Conservation (phyloP, 2,113 vertebrate genomes). For the Seriola rivoliana region DNA sequence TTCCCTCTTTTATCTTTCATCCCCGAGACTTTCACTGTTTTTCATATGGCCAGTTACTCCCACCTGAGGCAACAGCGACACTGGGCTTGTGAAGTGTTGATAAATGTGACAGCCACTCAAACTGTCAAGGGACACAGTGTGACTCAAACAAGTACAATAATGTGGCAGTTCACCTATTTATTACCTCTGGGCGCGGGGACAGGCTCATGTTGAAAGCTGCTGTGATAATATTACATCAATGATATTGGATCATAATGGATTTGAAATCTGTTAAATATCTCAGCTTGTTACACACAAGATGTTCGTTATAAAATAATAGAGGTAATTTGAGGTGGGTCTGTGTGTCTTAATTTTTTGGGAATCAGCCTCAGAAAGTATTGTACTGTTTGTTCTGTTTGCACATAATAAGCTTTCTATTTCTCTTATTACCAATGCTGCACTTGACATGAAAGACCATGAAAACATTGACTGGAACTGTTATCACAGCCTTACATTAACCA, state of each 20-base stretch:
- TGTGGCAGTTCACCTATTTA: constrained; percentile 63
- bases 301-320: neutral
- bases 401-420: neutral
- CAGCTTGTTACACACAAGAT: neutral
- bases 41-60: constrained; percentile 33
- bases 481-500: constrained; percentile 12
- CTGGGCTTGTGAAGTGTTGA: constrained; percentile 56
- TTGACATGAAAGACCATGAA: neutral
- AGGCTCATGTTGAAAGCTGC: neutral
- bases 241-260: constrained; percentile 32
- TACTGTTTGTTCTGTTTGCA: neutral
- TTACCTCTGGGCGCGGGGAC: constrained; percentile 61
- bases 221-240: constrained; percentile 37
- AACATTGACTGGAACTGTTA: neutral
- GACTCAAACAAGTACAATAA: constrained; percentile 59
- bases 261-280: constrained; percentile 25
- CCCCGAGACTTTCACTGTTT: constrained; percentile 28
- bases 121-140: constrained; percentile 29
- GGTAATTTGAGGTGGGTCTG: neutral
- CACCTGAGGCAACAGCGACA: constrained; percentile 35
- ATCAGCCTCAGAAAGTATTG: neutral
- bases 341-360: neutral
- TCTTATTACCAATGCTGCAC: neutral
- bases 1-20: neutral
- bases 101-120: constrained; percentile 55